Evolutionary conservation across 2,888 invertebrate species (phyloP), one percentile per base, ranked within the genome.

Genomic region (Perdita meconis): DNA sequence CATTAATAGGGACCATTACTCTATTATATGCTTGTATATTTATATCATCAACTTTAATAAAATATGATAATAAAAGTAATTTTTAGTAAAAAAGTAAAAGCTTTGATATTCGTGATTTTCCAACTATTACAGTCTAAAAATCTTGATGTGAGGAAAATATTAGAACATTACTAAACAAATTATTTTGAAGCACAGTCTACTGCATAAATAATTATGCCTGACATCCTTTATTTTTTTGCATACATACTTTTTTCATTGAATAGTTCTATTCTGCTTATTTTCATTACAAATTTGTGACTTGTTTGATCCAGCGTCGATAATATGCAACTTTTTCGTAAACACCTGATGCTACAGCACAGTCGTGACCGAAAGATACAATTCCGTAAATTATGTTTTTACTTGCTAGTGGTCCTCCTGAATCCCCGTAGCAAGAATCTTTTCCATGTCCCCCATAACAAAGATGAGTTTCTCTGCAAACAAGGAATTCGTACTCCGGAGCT

Each of bases 341-440:
- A n/a, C 89, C 88, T 0, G 88, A 70, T 4, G 50, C 65, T 24
- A 56, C 1, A n/a, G 74, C 89, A 51, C 89, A 89, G 4, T 67
- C 69, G 4, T 68, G 16, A 0, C 89, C 89, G 42, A 88, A 89
- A 8, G 89, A 87, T n/a, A 89, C 89, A 13, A 89, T 53, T 1
- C 89, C 89, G 13, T 87, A 87, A 55, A 89, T 65, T 2, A 75
- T 85, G 4, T 44, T 51, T 16, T 13, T 56, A 67, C 57, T 76
- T 10, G 85, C 82, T 59, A 89, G 60, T 5, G 88, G 84, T 51
- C 88, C 89, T n/a, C 89, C 89, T 0, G 89, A 88, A 68, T 89
- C 88, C 0, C 88, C 88, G 19, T 63, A 76, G 59, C 89, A 89
- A 19, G 89, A 78, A 57, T 89, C 88, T 22, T 71, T 76, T 8